Evolutionary conservation across 2,113 vertebrate species (phyloP), one percentile per base, ranked within the genome.

Genomic region (Acrocephalus kingi): DNA sequence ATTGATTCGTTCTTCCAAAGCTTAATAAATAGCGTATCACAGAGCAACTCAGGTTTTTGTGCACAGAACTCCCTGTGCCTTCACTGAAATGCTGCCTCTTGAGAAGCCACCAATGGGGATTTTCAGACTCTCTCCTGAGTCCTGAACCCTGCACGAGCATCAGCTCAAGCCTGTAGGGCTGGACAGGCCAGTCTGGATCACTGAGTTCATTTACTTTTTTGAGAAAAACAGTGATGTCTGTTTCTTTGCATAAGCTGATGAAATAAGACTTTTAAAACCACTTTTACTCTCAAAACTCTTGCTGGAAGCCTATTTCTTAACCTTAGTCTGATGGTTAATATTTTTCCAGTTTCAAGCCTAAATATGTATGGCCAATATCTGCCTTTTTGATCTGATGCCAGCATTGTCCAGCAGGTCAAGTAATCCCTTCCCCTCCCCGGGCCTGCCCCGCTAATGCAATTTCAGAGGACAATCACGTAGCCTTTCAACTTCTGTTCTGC

Each of bases 401-500:
- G 24, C 31, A 19, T 1, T 64, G 54, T 72, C 56, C 87, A 79
- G 25, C 66, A 93, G 67, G 54, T 93, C 93, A 96, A 94, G 49
- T n/a, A 91, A 94, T 68, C 63, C 45, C 83, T 73, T 71, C 66
- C 35, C 61, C 49, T 89, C 52, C 52, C 45, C 52, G 49, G 74
- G 61, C 20, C 94, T 94, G 61, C 49, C 84, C 61, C 24, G 28
- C 39, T 81, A 84, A 86, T 48, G 43, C 35, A 84, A 63, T 93
- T 97, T 92, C 64, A 88, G 76, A 89, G 72, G 72, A 94, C 86
- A 71, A 77, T 84, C 86, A 89, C 1, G 2, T 59, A 81, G 71
- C 80, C 73, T 91, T 91, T 93, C 89, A 89, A 89, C 80, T 94
- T 87, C 84, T 94, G 74, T 93, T 95, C 91, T 95, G 91, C 69